These are phyloP conservation scores for Silurus aristotelis DNA, from an alignment of 2,797 vertebrate genomes.

Conservation along the genomic window DNA sequence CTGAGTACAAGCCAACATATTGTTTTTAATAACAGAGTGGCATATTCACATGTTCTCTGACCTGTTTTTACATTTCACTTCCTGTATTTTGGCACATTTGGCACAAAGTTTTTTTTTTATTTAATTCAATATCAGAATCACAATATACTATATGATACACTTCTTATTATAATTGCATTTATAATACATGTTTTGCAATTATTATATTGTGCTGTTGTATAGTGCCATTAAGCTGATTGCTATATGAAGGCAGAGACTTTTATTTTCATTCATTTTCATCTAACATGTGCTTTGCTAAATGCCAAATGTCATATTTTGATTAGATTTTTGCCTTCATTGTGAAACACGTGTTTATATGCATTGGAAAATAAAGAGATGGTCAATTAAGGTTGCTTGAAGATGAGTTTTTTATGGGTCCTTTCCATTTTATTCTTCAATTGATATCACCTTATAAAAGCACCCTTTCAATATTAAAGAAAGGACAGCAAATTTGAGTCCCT, in stretches of 20 bases:
- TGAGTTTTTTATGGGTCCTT: conserved; percentile 79
- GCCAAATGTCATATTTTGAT: conserved; percentile 68
- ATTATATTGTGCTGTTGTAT: conserved; percentile 52
- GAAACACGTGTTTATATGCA: conserved; percentile 72
- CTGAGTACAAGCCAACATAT: neutral
- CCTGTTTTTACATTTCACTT: neutral
- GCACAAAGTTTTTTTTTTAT: neutral
- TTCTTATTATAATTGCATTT: conserved; percentile 58
- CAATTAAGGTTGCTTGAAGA: conserved; percentile 73
- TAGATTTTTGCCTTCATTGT: conserved; percentile 64
- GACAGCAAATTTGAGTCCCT: conserved; percentile 76
- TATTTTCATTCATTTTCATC: conserved; percentile 64
- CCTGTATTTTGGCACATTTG: neutral
- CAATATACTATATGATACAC: conserved; percentile 21
- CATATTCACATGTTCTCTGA: neutral
- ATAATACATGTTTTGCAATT: conserved; percentile 54
- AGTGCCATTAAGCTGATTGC: neutral
- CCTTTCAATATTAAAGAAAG: conserved; percentile 77
- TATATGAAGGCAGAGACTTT: conserved; percentile 47
- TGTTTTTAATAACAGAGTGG: neutral
- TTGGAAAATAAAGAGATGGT: conserved; percentile 71
- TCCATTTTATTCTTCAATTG: conserved; percentile 78
- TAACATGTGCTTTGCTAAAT: conserved; percentile 72
- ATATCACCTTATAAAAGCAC: conserved; percentile 80
- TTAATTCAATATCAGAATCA: neutral